Conservation (phyloP, 2,888 invertebrate species). For the Rotaria macrura region DNA sequence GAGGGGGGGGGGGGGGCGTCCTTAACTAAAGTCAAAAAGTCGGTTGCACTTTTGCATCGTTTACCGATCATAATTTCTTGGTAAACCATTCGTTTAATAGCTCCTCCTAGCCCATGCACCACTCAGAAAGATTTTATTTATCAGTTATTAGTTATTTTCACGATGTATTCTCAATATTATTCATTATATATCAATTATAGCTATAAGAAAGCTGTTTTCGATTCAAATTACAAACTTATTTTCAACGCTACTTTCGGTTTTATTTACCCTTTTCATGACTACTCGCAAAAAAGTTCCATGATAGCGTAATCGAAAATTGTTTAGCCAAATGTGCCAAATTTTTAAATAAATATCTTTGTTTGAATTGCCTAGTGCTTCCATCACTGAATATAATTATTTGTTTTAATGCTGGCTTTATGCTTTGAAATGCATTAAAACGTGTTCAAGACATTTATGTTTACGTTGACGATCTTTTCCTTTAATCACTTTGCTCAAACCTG, state of each 20-base stretch:
- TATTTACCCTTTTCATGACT: not conserved
- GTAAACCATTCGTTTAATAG: not conserved
- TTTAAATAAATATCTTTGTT: not conserved
- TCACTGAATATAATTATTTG: not conserved
- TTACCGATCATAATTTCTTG: not conserved
- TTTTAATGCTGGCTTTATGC: not conserved
- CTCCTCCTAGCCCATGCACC: not conserved
- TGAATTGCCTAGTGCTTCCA: not conserved
- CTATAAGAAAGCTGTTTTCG: not conserved
- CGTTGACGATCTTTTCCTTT: not conserved
- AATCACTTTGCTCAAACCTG: not conserved
- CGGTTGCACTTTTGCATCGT: not conserved
- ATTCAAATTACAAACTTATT: not conserved
- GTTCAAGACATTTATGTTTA: not conserved
- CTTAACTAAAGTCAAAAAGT: not conserved
- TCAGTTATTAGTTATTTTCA: no score
- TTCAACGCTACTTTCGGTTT: not conserved
- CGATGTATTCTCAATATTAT: no score
- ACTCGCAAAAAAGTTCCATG: not conserved
- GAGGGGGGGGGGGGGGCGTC: no score
- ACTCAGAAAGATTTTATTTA: not conserved
- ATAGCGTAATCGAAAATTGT: not conserved
- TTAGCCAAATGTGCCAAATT: not conserved
- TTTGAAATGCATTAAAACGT: not conserved
- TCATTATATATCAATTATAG: no score